These are phyloP conservation scores for Rhagoletis zephyria DNA, from an alignment of 1,140 invertebrate species.

Conservation along the genomic window DNA sequence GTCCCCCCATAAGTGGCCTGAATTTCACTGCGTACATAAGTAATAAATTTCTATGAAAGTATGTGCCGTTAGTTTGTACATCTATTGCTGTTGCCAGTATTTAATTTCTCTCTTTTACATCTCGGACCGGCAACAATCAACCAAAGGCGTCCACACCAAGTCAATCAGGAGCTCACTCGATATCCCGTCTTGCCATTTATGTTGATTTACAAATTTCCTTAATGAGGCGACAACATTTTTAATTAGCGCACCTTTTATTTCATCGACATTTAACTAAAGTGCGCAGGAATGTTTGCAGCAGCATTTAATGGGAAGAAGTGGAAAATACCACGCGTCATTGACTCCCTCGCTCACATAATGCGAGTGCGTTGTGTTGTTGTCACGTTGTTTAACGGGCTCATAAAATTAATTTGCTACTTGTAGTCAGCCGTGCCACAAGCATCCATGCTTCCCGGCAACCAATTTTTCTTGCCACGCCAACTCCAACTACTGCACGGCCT, in stretches of 20 bases:
- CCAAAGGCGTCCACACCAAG: neutral
- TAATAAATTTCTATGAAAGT: too few relatives aligned
- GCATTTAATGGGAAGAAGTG: neutral
- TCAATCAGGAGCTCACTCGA: neutral
- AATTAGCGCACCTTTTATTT: constrained; percentile 58
- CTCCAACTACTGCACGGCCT: neutral
- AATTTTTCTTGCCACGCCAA: neutral
- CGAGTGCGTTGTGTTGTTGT: constrained; percentile 12
- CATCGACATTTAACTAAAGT: constrained; percentile 35
- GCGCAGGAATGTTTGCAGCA: constrained; percentile 21
- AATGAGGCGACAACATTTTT: constrained; percentile 58
- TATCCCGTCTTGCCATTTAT: neutral
- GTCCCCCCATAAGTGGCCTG: too few relatives aligned
- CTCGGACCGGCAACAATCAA: too few relatives aligned
- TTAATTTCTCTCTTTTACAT: neutral
- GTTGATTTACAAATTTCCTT: constrained; percentile 53
- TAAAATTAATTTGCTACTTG: constrained; percentile 54
- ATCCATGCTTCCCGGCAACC: neutral
- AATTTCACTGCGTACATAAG: constrained; percentile 1
- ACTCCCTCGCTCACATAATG: neutral
- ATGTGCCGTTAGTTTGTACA: constrained; percentile 25
- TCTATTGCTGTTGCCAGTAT: neutral
- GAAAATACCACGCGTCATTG: neutral
- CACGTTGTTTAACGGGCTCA: constrained; percentile 28
- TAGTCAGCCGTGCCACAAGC: neutral